These are phyloP conservation scores for Aphelinus certus DNA, from an alignment of 1,140 invertebrate species.

Conservation along the genomic window DNA sequence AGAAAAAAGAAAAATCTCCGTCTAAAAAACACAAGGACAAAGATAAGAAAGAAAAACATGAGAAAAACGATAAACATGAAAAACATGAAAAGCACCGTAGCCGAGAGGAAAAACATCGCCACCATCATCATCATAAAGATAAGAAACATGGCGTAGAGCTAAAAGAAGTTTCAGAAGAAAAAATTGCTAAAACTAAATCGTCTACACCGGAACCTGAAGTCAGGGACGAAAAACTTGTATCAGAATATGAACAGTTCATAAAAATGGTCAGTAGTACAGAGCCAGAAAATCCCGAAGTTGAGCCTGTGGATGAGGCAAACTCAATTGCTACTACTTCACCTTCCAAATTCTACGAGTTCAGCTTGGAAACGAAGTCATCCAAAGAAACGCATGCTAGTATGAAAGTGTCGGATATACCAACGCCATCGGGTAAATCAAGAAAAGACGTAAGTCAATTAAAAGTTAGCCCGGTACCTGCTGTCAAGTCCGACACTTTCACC, in stretches of 20 bases:
- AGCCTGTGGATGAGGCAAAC: slow-evolving; percentile 8
- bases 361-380: slow-evolving; percentile 50
- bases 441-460: not conserved
- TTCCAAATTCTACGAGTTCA: slow-evolving; percentile 49
- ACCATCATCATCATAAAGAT: slow-evolving; percentile 32
- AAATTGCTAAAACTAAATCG: not conserved
- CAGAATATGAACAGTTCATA: slow-evolving; percentile 64
- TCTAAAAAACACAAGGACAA: slow-evolving; percentile 24
- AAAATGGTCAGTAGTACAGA: slow-evolving; percentile 55
- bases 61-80: too few species aligned
- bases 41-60: slow-evolving; percentile 9
- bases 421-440: slow-evolving; percentile 1
- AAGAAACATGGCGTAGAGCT: slow-evolving; percentile 8
- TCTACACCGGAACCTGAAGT: slow-evolving; percentile 12
- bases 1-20: slow-evolving; percentile 16
- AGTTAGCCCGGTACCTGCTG: too few species aligned
- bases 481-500: not conserved
- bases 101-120: slow-evolving; percentile 31
- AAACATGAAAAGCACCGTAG: slow-evolving; percentile 32
- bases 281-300: not conserved
- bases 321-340: slow-evolving; percentile 5
- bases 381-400: slow-evolving; percentile 31
- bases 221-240: slow-evolving; percentile 57
- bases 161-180: slow-evolving; percentile 26
- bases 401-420: slow-evolving; percentile 16